Base-by-base conservation (phyloP, 2,113 vertebrate genomes). In the Tympanuchus pallidicinctus region DNA sequence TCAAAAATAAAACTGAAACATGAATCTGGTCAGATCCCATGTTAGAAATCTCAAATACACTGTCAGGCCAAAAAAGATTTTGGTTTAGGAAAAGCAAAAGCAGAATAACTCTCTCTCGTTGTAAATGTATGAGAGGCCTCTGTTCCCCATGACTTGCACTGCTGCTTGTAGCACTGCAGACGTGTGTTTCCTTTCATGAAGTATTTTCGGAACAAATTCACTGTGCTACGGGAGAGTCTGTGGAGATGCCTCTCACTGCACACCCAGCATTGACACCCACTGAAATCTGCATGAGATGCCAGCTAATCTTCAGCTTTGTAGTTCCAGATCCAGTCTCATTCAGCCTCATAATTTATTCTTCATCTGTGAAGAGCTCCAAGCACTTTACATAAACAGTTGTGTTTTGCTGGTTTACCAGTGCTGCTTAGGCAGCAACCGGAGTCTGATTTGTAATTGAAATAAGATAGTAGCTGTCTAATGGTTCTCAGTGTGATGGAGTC, bases 381-480 rank as follows among this genome's bases (percentile, higher is more conserved):
- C 42, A 21, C 27, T 70, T 82, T 69, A 81, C 52, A 72, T 38
- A 70, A 82, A 45, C 52, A 19, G 32, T 88, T 65, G 57, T 92
- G 86, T 54, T 87, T 22, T 60, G 57, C 34, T 66, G 86, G 38
- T 79, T 92, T 84, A 78, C 52, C 50, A 88, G 64, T 13, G 30
- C 82, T n/a, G 10, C 64, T 82, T 67, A 83, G 60, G 71, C 79
- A 73, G 66, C 52, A 60, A 32, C 45, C 78, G 61, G 74, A 50
- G 34, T 63, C 85, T 88, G 80, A 84, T 88, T 84, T 79, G 87
- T 88, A 76, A 74, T 34, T 74, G 65, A 84, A 92, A 84, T 88
- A 88, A 20, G 56, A 88, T 57, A 88, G 77, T 56, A 34, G 67
- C 47, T 84, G 60, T 52, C 64, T 84, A 78, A 84, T 84, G 64